Evolutionary conservation across 1,140 invertebrate species (phyloP).

Genomic region (Geopemphigus sp.): DNA sequence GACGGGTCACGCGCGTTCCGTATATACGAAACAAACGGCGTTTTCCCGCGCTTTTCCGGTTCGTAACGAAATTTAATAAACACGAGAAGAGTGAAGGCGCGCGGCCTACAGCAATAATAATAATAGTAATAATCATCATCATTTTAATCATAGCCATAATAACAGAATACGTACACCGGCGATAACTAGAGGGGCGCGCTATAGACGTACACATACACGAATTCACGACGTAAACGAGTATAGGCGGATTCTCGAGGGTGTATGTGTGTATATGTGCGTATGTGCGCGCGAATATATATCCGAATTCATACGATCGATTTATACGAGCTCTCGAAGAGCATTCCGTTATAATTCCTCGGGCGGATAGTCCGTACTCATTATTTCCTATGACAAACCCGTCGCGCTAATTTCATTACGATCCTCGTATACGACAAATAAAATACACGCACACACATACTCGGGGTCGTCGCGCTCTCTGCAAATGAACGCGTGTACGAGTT

Average conservation of each 20-base stretch:
- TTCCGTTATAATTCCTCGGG: neutral
- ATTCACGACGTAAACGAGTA: neutral
- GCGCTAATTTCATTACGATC: neutral
- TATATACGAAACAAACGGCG: neutral
- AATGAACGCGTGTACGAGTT: too few relatives aligned
- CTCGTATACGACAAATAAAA: too few relatives aligned
- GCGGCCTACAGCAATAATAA: neutral
- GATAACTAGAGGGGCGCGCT: too few relatives aligned
- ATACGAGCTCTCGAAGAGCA: neutral
- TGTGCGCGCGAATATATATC: neutral
- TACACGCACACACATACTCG: too few relatives aligned
- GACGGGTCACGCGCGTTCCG: neutral
- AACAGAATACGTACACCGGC: too few relatives aligned
- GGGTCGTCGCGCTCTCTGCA: too few relatives aligned
- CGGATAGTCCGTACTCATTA: neutral
- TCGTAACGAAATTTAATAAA: constrained; percentile 21
- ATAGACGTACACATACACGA: neutral
- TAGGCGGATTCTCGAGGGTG: neutral
- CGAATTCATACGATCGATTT: neutral
- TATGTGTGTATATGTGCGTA: neutral
- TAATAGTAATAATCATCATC: too few relatives aligned
- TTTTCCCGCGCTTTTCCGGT: neutral
- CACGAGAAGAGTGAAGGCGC: too few relatives aligned
- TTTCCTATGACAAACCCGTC: neutral
- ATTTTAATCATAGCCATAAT: too few relatives aligned